A percentile compares a stretch with the other conserved stretches of the same genome.
These are phyloP conservation scores for Pentalonia nigronervosa DNA, from an alignment of 1,140 invertebrate species.

Conservation along the genomic window DNA sequence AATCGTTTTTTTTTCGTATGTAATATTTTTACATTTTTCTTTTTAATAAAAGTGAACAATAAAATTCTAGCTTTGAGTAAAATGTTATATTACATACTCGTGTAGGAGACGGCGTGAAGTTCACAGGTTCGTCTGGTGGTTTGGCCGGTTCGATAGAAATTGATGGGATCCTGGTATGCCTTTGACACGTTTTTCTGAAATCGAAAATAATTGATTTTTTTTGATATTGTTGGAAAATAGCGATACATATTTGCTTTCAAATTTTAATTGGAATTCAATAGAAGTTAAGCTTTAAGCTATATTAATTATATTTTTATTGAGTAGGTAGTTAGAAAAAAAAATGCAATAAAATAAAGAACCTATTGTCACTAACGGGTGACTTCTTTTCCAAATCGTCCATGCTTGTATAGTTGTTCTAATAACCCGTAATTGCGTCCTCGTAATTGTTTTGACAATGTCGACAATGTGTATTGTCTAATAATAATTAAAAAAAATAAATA, in stretches of 20 bases:
- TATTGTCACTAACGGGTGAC: background rate
- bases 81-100: constrained; percentile 33
- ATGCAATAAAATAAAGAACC: background rate
- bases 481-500: background rate
- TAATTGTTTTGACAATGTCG: background rate
- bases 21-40: background rate
- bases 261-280: background rate
- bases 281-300: background rate
- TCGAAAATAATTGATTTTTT: background rate
- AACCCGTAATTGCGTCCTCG: background rate
- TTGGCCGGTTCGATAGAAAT: constrained; percentile 25
- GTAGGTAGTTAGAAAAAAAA: background rate
- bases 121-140: background rate
- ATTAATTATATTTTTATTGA: background rate
- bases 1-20: background rate
- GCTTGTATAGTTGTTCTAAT: background rate
- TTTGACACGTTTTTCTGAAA: constrained; percentile 64
- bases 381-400: background rate
- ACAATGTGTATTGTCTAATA: too few species aligned
- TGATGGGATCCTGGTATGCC: constrained; percentile 60
- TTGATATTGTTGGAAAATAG: background rate
- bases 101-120: background rate
- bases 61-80: background rate
- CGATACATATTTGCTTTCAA: background rate
- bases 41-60: background rate